phyloP scores from a whole-genome alignment of 2,888 invertebrate genomes.

The Agonopterix subpropinquella region DNA sequence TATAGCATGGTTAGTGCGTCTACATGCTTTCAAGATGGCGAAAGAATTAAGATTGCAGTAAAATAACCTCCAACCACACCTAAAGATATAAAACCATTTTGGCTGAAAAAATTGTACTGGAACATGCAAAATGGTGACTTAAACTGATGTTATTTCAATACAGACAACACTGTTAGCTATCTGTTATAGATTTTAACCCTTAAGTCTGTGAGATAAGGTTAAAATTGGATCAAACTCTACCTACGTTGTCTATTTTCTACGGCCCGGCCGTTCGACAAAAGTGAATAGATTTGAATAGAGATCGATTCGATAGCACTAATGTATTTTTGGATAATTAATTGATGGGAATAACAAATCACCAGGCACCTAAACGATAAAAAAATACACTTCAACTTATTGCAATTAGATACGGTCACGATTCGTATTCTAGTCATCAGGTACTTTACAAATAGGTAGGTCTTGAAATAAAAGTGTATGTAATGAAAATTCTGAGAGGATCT shows the following conservation, averaged over 20 bases:
- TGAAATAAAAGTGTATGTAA: too few relatives aligned
- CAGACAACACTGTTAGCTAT: too few relatives aligned
- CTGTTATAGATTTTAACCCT: too few relatives aligned
- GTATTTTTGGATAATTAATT: not conserved
- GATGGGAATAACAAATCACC: not conserved
- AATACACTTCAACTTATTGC: too few relatives aligned
- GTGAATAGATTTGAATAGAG: constrained; percentile 17
- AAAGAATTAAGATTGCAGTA: not conserved
- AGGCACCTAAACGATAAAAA: not conserved
- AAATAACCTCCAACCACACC: not conserved
- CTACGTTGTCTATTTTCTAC: not conserved
- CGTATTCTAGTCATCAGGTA: too few relatives aligned
- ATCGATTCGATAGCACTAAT: constrained; percentile 9
- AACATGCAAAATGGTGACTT: constrained; percentile 7
- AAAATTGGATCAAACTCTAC: constrained; percentile 3
- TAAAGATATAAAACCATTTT: too few relatives aligned
- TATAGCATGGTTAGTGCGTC: too few relatives aligned
- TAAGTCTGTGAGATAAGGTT: not conserved
- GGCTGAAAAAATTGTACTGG: too few relatives aligned
- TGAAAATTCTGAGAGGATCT: too few relatives aligned
- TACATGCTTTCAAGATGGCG: constrained; percentile 1
- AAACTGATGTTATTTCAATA: constrained; percentile 5
- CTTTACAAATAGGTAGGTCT: too few relatives aligned
- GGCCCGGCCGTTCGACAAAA: constrained; percentile 10
- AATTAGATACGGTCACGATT: too few relatives aligned